These are phyloP conservation scores for Drosophila colorata DNA, from an alignment of 2,888 invertebrate species.

Conservation along the genomic window DNA sequence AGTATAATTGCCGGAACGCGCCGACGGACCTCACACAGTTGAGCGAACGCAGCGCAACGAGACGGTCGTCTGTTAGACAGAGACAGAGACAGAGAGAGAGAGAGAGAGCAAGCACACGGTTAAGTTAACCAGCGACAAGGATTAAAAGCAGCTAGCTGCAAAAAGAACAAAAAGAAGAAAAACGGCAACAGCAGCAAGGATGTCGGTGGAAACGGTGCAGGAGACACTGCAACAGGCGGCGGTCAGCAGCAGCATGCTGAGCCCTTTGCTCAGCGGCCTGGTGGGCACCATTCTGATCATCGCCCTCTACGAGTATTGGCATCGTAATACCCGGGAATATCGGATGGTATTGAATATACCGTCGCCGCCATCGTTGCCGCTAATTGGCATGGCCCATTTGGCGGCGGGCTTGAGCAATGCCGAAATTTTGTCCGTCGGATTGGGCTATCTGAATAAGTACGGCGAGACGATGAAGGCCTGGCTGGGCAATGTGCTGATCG, in stretches of 20 bases:
- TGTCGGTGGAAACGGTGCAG: constrained; percentile 75
- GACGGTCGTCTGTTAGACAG: constrained; percentile 16
- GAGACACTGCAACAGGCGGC: constrained; percentile 68
- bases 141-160: neutral
- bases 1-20: constrained; percentile 49
- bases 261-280: constrained; percentile 72
- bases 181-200: constrained; percentile 26
- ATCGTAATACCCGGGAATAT: constrained; percentile 86
- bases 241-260: constrained; percentile 44
- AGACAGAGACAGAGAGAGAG: too few relatives aligned
- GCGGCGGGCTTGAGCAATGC: constrained; percentile 88
- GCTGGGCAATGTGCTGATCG: constrained; percentile 89
- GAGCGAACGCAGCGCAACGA: constrained; percentile 31
- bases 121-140: neutral
- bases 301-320: constrained; percentile 84
- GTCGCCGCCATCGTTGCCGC: constrained; percentile 88
- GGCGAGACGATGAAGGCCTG: constrained; percentile 92
- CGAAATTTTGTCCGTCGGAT: constrained; percentile 73
- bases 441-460: constrained; percentile 68
- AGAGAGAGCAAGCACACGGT: too few relatives aligned
- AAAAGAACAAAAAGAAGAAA: neutral
- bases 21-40: constrained; percentile 47
- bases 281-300: constrained; percentile 70
- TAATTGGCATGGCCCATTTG: constrained; percentile 90
- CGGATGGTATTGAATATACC: constrained; percentile 89